Base-by-base conservation (phyloP, 1,140 invertebrate genomes). In the Leguminivora glycinivorella region DNA sequence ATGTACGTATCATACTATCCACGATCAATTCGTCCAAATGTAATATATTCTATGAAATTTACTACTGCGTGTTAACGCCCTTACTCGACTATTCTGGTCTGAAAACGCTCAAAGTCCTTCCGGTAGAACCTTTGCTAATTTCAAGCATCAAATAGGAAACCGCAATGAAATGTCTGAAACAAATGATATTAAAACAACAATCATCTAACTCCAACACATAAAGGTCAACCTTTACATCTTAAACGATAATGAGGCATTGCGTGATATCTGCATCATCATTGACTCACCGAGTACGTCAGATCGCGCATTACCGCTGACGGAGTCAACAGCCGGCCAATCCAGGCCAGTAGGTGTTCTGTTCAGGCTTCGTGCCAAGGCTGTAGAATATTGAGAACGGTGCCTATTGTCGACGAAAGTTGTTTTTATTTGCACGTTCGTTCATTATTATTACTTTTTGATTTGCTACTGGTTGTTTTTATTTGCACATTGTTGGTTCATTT, bases 301-400 rank as follows among this genome's bases (percentile, higher is more conserved):
- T 52, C 47, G 47, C 22, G 47, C 19, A 52, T 22, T 52, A 22
- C 17, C 56, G 10, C 12, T 22, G 56, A 26, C 25, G 58, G 6
- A n/a, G 58, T 9, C 26, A 17, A 31, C 26, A 24, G 24, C 22
- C 25, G 58, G 7, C 58, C 14, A 43, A 67, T 67, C 26, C 26
- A 43, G 66, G 66, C 66, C 66, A 67, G 66, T 67, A 26, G 66
- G 34, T 67, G 66, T 63, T 22, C 22, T 67, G 66, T 63, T 22
- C 22, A 67, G 34, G 34, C 66, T 63, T n/a, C 58, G 58, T 63
- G 58, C 58, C 66, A 67, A 67, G 66, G 66, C 19, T 43, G 31
- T 63, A 63, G n/a, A n/a, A n/a, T n/a, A n/a, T n/a, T 24, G 56
- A 60, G 24, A 63, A 34, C 14, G 56, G 56, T 14, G 47, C 47